Evolutionary conservation across 2,888 invertebrate genomes (phyloP).

Genomic region (Emesis russula): DNA sequence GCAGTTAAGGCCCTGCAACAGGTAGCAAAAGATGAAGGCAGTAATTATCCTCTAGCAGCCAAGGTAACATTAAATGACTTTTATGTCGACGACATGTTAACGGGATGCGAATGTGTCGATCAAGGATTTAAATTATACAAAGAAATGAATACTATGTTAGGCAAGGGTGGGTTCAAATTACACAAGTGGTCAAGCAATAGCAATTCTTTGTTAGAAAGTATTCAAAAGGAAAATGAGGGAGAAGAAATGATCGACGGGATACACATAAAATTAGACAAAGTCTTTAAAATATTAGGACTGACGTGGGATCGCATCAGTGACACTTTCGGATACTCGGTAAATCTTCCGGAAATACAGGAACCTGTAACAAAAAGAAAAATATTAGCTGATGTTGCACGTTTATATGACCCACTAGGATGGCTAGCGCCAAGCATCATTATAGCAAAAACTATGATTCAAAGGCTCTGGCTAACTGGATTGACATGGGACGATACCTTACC

Average conservation of each 20-base stretch:
- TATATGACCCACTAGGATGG: constrained; percentile 61
- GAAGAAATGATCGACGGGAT: background rate
- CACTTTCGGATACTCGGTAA: constrained; percentile 24
- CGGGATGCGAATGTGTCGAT: constrained; percentile 4
- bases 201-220: background rate
- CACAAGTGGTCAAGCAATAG: constrained; percentile 23
- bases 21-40: background rate
- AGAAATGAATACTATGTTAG: constrained; percentile 17
- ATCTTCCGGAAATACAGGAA: background rate
- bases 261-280: constrained; percentile 30
- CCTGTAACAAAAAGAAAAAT: constrained; percentile 54
- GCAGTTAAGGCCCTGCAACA: constrained; percentile 24
- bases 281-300: constrained; percentile 53
- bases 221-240: background rate
- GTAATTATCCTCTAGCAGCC: constrained; percentile 18
- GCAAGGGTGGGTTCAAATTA: constrained; percentile 1
- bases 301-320: constrained; percentile 39
- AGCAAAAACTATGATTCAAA: constrained; percentile 9
- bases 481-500: constrained; percentile 60
- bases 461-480: constrained; percentile 56
- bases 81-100: constrained; percentile 30
- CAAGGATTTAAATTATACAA: background rate
- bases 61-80: constrained; percentile 16
- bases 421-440: background rate
- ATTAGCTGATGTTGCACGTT: constrained; percentile 61